phyloP scores from a whole-genome alignment of 1,140 invertebrate species.

The Papilio polyxenes region DNA sequence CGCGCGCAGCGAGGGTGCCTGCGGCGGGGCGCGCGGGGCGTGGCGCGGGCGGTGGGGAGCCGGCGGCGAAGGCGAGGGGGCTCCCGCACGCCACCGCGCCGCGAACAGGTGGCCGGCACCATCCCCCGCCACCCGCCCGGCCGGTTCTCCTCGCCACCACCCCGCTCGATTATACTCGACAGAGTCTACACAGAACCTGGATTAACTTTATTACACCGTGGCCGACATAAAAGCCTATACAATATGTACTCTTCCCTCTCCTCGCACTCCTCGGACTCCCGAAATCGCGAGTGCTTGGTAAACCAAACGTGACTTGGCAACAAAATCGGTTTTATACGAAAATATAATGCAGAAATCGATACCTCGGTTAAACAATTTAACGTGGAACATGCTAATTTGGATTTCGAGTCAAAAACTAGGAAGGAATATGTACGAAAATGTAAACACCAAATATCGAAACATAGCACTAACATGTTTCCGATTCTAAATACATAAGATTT shows the following conservation, averaged over 20 bases:
- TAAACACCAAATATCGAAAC: not conserved
- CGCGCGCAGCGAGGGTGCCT: constrained; percentile 57
- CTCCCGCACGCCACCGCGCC: constrained; percentile 48
- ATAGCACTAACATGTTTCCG: constrained; percentile 2
- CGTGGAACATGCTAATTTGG: not conserved
- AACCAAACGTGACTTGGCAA: constrained; percentile 71
- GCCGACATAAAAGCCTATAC: constrained; percentile 63
- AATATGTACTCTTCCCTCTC: constrained; percentile 47
- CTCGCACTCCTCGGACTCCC: constrained; percentile 39
- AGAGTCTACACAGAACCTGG: constrained; percentile 71
- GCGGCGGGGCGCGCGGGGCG: constrained; percentile 49
- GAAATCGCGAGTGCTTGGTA: constrained; percentile 46
- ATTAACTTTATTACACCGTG: constrained; percentile 74
- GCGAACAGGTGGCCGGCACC: constrained; percentile 65
- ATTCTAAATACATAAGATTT: not conserved
- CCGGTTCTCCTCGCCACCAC: constrained; percentile 55
- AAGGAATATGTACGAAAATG: constrained; percentile 1
- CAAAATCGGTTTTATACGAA: constrained; percentile 51
- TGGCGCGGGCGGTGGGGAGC: constrained; percentile 42
- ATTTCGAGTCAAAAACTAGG: constrained; percentile 23
- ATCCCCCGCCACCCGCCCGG: constrained; percentile 45
- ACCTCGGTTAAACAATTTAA: constrained; percentile 40
- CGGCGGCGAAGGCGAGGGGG: constrained; percentile 47
- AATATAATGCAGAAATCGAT: constrained; percentile 54
- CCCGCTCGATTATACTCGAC: constrained; percentile 68